Base-by-base conservation (phyloP, 1,140 invertebrate species). In the Parasteatoda tepidariorum region DNA sequence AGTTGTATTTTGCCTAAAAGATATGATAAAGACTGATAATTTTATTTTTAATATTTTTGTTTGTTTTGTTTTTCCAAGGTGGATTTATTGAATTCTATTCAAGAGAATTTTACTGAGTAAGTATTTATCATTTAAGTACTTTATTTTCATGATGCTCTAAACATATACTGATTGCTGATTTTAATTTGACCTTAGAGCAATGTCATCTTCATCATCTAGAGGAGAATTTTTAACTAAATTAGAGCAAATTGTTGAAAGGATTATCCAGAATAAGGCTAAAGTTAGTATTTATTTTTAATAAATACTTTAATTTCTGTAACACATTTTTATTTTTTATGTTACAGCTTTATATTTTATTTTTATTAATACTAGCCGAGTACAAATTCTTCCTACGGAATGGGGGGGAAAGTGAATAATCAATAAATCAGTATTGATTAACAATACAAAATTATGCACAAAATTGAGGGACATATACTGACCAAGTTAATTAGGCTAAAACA, bases 61-160 rank as follows among this genome's bases (percentile, higher is more conserved):
- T 22, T 55, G 33, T 68, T 18, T 66, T 64, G 0, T 57, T 67
- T 22, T 48, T n/a, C n/a, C 31, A 22, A 84, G 83, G 78, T 85
- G 7, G 88, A 93, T 26, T 89, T 99, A 55, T 89, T 99, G 6
- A 98, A 98, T 90, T 98, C 97, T 0, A 97, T 99, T 85, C 92
- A 96, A 85, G 96, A 98, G 87, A 97, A 94, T 88, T 98, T 86
- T 97, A 92, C 94, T 85, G 92, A 95, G 95, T 97, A 91, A 92
- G 93, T 93, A 84, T 84, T 75, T 73, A 55, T 87, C 9, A 61
- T 61, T 61, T 61, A 4, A 6, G 38, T 41, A 0, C 18, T n/a
- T 64, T 33, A 62, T 41, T 30, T 2, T 33, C 33, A 30, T 22
- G 30, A 30, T 66, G 11, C 34, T 13, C 41, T 61, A 28, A 18